These are phyloP conservation scores for Struthio camelus DNA, from an alignment of 2,113 vertebrate genomes.

Conservation along the genomic window DNA sequence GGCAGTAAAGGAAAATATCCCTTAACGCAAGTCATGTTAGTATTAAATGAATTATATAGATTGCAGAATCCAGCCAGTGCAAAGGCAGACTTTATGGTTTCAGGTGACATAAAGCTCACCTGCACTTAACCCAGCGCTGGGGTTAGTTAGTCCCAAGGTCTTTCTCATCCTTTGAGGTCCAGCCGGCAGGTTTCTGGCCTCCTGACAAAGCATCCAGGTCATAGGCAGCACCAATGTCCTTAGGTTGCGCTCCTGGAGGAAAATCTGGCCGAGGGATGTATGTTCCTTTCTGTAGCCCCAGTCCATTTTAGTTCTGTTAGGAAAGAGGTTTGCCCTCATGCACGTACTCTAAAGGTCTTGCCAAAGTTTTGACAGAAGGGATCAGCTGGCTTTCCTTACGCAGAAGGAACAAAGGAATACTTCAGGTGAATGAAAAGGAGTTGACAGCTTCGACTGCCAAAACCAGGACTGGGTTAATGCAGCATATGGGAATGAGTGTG, in stretches of 20 bases:
- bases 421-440: neutral
- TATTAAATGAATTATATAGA: accelerated
- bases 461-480: neutral
- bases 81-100: neutral
- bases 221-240: neutral
- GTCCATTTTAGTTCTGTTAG: no score
- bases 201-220: neutral
- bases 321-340: no score
- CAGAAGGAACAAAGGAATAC: neutral
- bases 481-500: no score
- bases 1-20: neutral
- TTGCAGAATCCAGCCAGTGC: neutral
- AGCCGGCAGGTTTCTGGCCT: neutral
- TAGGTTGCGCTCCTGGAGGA: neutral
- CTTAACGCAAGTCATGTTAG: neutral
- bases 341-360: neutral
- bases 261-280: neutral
- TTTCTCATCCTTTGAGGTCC: neutral
- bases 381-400: neutral
- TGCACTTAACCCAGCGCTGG: neutral
- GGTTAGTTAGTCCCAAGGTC: neutral
- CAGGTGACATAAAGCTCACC: neutral
- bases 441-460: neutral
- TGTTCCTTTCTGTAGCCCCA: no score
- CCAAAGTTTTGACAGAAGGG: neutral